phyloP scores from a whole-genome alignment of 2,113 vertebrate genomes.

The Lepus timidus region DNA sequence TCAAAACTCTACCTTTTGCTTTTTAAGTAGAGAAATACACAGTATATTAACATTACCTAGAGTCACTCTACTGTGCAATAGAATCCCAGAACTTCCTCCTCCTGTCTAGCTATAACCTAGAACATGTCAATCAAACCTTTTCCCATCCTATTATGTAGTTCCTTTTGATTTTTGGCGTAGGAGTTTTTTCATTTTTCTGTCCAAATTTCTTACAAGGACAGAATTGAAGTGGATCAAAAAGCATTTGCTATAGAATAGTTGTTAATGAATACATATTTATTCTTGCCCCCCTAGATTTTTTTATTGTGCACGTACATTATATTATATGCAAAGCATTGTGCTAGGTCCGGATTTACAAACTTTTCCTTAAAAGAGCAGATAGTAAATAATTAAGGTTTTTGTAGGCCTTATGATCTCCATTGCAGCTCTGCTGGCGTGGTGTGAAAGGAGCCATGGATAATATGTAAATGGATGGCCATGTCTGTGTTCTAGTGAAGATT shows the following conservation, averaged over 20 bases:
- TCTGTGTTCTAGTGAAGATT: neutral
- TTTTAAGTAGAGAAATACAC: no score
- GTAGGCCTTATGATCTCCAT: neutral
- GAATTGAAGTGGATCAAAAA: constrained; percentile 42
- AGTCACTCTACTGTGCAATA: no score
- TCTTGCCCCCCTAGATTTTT: constrained; percentile 11
- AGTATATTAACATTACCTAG: no score
- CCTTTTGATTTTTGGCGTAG: constrained; percentile 46
- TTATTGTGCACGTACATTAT: neutral
- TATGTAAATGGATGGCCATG: neutral
- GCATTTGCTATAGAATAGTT: constrained; percentile 27
- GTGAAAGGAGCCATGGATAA: neutral
- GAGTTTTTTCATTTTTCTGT: constrained; percentile 38
- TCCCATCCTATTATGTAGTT: neutral
- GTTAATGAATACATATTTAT: constrained; percentile 31
- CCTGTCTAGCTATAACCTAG: no score
- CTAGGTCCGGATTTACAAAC: constrained; percentile 4
- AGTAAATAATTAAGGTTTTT: constrained; percentile 3
- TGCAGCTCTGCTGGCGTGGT: neutral
- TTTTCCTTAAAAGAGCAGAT: constrained; percentile 8
- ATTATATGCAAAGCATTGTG: constrained; percentile 44
- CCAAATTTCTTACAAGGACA: neutral
- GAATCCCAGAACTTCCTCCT: no score
- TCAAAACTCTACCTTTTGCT: no score
- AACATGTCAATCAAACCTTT: no score